Evolutionary conservation across 1,140 invertebrate species (phyloP).

Genomic region (Meloidogyne floridensis): DNA sequence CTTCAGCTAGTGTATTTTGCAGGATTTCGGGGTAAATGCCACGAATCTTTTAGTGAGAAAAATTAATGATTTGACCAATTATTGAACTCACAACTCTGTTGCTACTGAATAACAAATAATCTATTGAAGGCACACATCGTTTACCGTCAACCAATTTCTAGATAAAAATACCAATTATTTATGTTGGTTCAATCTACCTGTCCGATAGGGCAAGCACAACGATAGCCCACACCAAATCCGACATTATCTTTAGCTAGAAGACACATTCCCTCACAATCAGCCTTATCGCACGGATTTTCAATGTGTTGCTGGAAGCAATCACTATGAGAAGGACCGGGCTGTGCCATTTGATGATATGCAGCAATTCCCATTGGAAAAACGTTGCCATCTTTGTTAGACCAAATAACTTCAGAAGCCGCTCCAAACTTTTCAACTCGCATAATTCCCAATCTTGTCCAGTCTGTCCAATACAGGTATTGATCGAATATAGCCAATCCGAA

Average conservation of each 20-base stretch:
- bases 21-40: constrained; percentile 87
- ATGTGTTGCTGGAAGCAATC: constrained; percentile 63
- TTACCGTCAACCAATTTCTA: constrained; percentile 72
- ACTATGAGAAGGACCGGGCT: constrained; percentile 58
- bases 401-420: constrained; percentile 53
- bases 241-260: constrained; percentile 80
- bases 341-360: constrained; percentile 62
- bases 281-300: constrained; percentile 86
- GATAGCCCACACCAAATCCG: constrained; percentile 79
- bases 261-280: constrained; percentile 92
- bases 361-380: constrained; percentile 66
- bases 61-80: background rate
- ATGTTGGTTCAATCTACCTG: constrained; percentile 65
- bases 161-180: constrained; percentile 53
- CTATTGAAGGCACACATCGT: constrained; percentile 81
- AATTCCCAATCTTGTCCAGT: constrained; percentile 89
- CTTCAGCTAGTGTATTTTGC: constrained; percentile 86
- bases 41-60: constrained; percentile 68
- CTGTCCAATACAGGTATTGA: constrained; percentile 85
- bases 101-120: constrained; percentile 95
- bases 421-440: constrained; percentile 85
- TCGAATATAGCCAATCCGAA: constrained; percentile 65
- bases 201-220: constrained; percentile 91
- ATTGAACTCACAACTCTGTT: constrained; percentile 80
- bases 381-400: constrained; percentile 63